Evolutionary conservation across 2,888 invertebrate species (phyloP), one percentile per base, ranked within the genome.

Genomic region (Camptogramma bilineatum): DNA sequence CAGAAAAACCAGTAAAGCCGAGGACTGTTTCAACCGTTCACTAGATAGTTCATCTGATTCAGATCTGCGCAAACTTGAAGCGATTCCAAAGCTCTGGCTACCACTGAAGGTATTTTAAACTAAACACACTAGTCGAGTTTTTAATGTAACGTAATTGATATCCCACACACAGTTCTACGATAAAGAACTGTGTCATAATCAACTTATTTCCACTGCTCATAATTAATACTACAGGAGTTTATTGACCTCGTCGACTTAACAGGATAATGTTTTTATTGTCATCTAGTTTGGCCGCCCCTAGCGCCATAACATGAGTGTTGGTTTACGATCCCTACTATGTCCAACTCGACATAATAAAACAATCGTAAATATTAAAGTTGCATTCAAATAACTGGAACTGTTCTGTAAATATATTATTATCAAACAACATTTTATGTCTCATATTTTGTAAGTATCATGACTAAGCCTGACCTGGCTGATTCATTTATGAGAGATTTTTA

Each of bases 341-440:
- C 68, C 70, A 73, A 77, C 74, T 77, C 76, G 70, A 77, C 76
- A 76, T 80, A 79, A 78, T 85, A 84, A 85, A 84, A 78, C 71
- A 69, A 72, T 78, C 78, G 79, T 84, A 73, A 82, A 81, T 82
- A 84, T 84, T 85, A 82, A 81, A 66, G 75, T 78, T 79, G 77
- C 80, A 74, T 78, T 76, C 82, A 80, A 83, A 77, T 66, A 46
- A 56, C 58, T 59, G 53, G 64, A 62, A 59, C 52, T 60, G 52
- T 21, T 54, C 21, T 42, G 19, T 24, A 42, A 34, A 52, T n/a
- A n/a, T n/a, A n/a, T n/a, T n/a, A 24, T 52, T 19, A 47, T 50
- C 10, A 51, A 50, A 44, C 28, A 44, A 9, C 24, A 50, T 24
- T 24, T 51, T 51, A 44, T 44, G 44, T 44, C 44, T 44, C 16